phyloP scores from a whole-genome alignment of 1,140 invertebrate species.

The Formica selysi region DNA sequence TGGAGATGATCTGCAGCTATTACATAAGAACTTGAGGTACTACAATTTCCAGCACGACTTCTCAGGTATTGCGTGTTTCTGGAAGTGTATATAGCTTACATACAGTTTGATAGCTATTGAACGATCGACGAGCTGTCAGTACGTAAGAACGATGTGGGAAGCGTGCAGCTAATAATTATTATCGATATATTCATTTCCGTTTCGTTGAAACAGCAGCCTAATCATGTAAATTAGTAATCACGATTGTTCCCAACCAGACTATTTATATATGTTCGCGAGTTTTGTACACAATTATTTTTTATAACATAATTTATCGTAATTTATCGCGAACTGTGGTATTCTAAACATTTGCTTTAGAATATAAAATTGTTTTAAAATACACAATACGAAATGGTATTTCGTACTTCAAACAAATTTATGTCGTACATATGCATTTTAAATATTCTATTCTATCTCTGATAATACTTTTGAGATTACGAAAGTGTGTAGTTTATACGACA shows the following conservation, averaged over 20 bases:
- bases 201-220: slow-evolving; percentile 38
- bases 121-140: slow-evolving; percentile 28
- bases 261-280: slow-evolving; percentile 11
- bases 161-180: slow-evolving; percentile 47
- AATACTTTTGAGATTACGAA: slow-evolving; percentile 16
- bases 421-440: slow-evolving; percentile 24
- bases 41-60: slow-evolving; percentile 62
- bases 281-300: slow-evolving; percentile 45
- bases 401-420: slow-evolving; percentile 3
- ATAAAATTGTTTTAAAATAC: slow-evolving; percentile 1
- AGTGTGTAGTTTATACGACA: slow-evolving; percentile 52
- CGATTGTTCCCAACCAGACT: not conserved
- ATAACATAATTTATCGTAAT: slow-evolving; percentile 28
- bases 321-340: slow-evolving; percentile 21
- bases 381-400: slow-evolving; percentile 1
- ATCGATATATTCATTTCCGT: slow-evolving; percentile 50
- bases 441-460: slow-evolving; percentile 26
- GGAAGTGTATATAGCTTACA: slow-evolving; percentile 56
- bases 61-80: slow-evolving; percentile 63
- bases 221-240: slow-evolving; percentile 32
- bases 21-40: slow-evolving; percentile 52
- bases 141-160: not conserved
- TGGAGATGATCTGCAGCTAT: slow-evolving; percentile 84
- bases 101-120: slow-evolving; percentile 37
- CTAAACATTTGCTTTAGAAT: slow-evolving; percentile 18